Percentiles rank a stretch among this genome's conserved stretches.
Evolutionary conservation across 2,888 invertebrate genomes (phyloP).

Genomic region (Lepidonotus clava): DNA sequence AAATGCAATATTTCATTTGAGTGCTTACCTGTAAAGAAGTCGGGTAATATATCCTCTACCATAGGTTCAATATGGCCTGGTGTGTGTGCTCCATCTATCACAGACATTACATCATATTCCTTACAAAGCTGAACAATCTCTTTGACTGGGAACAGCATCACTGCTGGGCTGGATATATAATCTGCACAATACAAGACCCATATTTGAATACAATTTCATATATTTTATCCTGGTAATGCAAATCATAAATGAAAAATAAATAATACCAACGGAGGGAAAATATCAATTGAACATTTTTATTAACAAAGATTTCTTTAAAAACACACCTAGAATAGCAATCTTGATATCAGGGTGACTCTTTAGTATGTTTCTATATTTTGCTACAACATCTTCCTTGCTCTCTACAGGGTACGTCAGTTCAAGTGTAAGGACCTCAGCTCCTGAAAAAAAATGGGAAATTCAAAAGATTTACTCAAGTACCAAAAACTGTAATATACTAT

Average conservation of each 20-base stretch:
- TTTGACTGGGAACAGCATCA: slow-evolving; percentile 72
- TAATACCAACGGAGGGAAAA: too few relatives aligned
- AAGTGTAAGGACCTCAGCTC: slow-evolving; percentile 47
- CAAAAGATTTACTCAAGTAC: too few relatives aligned
- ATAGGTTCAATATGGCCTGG: slow-evolving; percentile 74
- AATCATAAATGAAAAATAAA: too few relatives aligned
- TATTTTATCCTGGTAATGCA: too few relatives aligned
- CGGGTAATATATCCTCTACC: slow-evolving; percentile 71
- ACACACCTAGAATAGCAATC: slow-evolving; percentile 56
- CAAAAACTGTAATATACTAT: too few relatives aligned
- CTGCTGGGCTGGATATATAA: slow-evolving; percentile 74
- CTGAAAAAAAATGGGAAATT: too few relatives aligned
- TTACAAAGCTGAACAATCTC: slow-evolving; percentile 70
- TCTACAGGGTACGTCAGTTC: slow-evolving; percentile 49
- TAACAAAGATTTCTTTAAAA: too few relatives aligned
- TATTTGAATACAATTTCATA: too few relatives aligned
- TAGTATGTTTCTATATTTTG: slow-evolving; percentile 47
- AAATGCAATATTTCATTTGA: too few relatives aligned
- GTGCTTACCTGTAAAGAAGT: slow-evolving; percentile 75
- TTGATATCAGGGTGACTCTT: slow-evolving; percentile 52
- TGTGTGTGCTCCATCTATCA: slow-evolving; percentile 77
- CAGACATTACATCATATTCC: slow-evolving; percentile 68
- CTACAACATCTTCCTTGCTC: slow-evolving; percentile 49
- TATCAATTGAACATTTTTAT: too few relatives aligned
- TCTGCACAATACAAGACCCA: too few relatives aligned